Conservation (phyloP, 2,888 invertebrate species). For the Ichneumon xanthorius region DNA sequence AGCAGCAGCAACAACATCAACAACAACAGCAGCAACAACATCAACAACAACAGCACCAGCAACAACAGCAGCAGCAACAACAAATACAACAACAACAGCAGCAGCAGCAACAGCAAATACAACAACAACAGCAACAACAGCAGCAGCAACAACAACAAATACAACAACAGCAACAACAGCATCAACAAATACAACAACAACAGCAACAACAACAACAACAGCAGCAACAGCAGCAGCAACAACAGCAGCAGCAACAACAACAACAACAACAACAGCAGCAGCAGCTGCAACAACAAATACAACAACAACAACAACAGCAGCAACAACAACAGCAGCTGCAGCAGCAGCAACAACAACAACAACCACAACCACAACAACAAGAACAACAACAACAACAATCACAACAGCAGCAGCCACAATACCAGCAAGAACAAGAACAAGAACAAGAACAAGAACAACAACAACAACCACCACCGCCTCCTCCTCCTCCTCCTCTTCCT, state of each 20-base stretch:
- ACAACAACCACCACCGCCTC: conserved; percentile 40
- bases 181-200: too few relatives aligned
- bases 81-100: conserved; percentile 32
- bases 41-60: not conserved
- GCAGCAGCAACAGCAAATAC: not conserved
- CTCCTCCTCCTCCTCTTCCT: not conserved
- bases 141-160: not conserved
- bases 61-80: not conserved
- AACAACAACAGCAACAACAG: not conserved
- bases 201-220: too few relatives aligned
- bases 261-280: conserved; percentile 58
- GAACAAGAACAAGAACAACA: too few relatives aligned
- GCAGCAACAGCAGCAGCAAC: conserved; percentile 33
- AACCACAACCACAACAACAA: not conserved
- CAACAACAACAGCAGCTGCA: conserved; percentile 20
- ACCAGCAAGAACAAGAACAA: conserved; percentile 6
- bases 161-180: too few relatives aligned
- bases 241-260: too few relatives aligned
- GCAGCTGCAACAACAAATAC: too few relatives aligned
- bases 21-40: not conserved
- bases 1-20: not conserved
- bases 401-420: too few relatives aligned
- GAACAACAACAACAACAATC: too few relatives aligned
- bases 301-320: too few relatives aligned
- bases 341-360: conserved; percentile 52